These are phyloP conservation scores for Ruditapes philippinarum DNA, from an alignment of 1,140 invertebrate genomes.

Conservation along the genomic window DNA sequence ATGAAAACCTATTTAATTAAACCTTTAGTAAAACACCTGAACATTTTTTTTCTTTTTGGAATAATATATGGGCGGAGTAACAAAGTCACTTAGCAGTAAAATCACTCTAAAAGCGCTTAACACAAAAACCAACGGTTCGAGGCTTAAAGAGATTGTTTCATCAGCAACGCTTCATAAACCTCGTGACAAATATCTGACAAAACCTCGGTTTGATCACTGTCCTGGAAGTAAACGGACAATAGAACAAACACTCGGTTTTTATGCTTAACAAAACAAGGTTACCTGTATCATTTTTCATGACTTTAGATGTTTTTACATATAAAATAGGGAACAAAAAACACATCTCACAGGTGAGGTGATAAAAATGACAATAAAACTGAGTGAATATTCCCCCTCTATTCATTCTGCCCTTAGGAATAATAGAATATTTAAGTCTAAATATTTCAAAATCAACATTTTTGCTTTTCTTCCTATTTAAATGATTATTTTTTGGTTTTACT, in stretches of 20 bases:
- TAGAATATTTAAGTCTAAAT: no score
- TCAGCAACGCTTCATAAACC: slow-evolving; percentile 36
- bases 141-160: not conserved
- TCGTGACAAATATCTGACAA: slow-evolving; percentile 33
- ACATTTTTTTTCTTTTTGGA: no score
- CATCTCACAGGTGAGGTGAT: not conserved
- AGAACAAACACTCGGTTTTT: slow-evolving; percentile 14
- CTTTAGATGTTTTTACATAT: slow-evolving; percentile 4
- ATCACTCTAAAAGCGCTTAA: not conserved
- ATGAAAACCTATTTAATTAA: no score
- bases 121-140: not conserved
- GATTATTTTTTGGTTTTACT: no score
- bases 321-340: not conserved
- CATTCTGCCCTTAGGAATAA: no score
- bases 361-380: slow-evolving; percentile 18
- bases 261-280: not conserved
- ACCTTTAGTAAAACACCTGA: no score
- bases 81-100: not conserved
- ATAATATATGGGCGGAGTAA: not conserved
- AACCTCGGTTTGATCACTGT: slow-evolving; percentile 24
- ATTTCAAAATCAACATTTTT: no score
- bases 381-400: no score
- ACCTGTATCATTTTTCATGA: slow-evolving; percentile 39
- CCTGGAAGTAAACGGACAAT: slow-evolving; percentile 37
- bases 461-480: no score